Evolutionary conservation across 2,888 invertebrate species (phyloP).

Genomic region (Caenorhabditis zanzibari): DNA sequence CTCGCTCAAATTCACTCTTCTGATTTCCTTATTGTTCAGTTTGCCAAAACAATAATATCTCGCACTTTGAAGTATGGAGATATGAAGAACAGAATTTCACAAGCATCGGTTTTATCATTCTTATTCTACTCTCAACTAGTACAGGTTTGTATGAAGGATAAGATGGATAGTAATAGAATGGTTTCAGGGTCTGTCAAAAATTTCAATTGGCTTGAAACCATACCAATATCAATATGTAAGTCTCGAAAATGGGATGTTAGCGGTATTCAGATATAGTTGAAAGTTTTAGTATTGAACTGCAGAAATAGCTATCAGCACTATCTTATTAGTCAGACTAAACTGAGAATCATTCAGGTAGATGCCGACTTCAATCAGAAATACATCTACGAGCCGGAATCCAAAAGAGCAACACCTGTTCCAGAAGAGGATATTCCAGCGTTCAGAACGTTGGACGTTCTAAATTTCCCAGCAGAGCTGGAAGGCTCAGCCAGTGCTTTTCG

Average conservation of each 20-base stretch:
- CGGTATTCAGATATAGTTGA: too few species aligned
- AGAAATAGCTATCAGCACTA: too few species aligned
- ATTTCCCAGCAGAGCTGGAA: slow-evolving; percentile 3
- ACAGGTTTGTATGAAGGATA: slow-evolving; percentile 1
- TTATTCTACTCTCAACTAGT: slow-evolving; percentile 9
- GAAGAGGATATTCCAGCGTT: slow-evolving; percentile 51
- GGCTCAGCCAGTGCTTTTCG: slow-evolving; percentile 3
- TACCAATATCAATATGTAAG: slow-evolving; percentile 63
- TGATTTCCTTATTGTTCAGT: slow-evolving; percentile 2
- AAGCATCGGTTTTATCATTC: slow-evolving; percentile 11
- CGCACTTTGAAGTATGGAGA: slow-evolving; percentile 27
- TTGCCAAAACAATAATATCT: not conserved
- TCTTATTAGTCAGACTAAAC: too few species aligned
- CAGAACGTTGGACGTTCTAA: slow-evolving; percentile 9
- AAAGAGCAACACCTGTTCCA: not conserved
- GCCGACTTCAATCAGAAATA: slow-evolving; percentile 13
- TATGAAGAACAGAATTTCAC: slow-evolving; percentile 16
- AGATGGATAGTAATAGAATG: not conserved
- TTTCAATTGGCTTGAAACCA: slow-evolving; percentile 49
- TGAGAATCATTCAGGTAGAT: slow-evolving; percentile 50
- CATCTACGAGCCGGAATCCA: slow-evolving; percentile 8
- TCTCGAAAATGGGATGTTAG: too few species aligned
- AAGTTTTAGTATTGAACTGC: too few species aligned
- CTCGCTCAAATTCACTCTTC: slow-evolving; percentile 15
- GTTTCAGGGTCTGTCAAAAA: slow-evolving; percentile 56